Percentiles rank a stretch among this genome's conserved stretches.
Conservation (phyloP, 2,113 vertebrate genomes). For the Poeciliopsis turrubarensis region DNA sequence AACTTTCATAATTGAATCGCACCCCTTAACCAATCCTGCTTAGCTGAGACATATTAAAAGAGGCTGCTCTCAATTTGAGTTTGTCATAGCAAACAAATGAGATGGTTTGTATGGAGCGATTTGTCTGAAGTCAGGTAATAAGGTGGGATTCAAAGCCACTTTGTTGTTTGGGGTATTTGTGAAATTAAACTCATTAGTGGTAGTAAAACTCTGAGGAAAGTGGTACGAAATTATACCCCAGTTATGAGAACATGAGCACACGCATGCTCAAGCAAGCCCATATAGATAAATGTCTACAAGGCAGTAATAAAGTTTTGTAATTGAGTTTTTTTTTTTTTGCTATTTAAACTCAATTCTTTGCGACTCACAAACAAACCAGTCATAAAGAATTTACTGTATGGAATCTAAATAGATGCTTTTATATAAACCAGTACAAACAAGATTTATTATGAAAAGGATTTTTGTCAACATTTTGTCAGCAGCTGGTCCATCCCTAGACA, state of each 20-base stretch:
- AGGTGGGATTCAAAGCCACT: constrained; percentile 48
- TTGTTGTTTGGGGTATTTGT: constrained; percentile 51
- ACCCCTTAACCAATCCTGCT: constrained; percentile 58
- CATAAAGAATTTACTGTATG: too few species aligned
- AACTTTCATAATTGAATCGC: constrained; percentile 77
- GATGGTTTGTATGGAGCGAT: constrained; percentile 55
- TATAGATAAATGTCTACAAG: too few species aligned
- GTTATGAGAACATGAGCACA: constrained; percentile 12
- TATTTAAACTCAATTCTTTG: too few species aligned
- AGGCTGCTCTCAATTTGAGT: constrained; percentile 61
- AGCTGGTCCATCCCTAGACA: too few species aligned
- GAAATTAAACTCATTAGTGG: constrained; percentile 57
- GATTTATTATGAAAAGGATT: too few species aligned
- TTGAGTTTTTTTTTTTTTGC: too few species aligned
- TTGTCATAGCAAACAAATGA: constrained; percentile 74
- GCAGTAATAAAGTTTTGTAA: too few species aligned
- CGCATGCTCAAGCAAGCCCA: not conserved
- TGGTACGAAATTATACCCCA: constrained; percentile 16
- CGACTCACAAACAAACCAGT: too few species aligned
- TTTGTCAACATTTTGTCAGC: too few species aligned
- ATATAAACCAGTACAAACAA: too few species aligned
- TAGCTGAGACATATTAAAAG: constrained; percentile 56
- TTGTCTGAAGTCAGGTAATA: constrained; percentile 70
- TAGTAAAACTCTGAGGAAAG: constrained; percentile 30
- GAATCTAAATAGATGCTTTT: too few species aligned